Conservation (phyloP, 2,113 vertebrate genomes). For the Sander lucioperca region DNA sequence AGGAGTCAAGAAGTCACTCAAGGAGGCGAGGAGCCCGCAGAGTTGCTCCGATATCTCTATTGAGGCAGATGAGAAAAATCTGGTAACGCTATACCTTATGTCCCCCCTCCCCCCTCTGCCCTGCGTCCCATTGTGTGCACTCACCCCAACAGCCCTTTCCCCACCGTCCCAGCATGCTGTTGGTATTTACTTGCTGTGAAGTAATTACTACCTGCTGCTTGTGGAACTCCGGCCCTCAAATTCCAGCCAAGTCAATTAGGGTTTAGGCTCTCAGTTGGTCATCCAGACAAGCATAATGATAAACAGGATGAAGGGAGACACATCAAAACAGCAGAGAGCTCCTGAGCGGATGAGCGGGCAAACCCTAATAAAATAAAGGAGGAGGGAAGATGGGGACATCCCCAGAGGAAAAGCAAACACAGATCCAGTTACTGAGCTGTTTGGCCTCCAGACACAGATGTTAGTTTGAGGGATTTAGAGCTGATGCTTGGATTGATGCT, state of each 20-base stretch:
- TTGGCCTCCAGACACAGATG: slow-evolving; percentile 50
- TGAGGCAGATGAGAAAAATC: slow-evolving; percentile 74
- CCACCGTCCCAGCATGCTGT: slow-evolving; percentile 70
- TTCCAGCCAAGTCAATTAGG: slow-evolving; percentile 73
- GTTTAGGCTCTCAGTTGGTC: slow-evolving; percentile 50
- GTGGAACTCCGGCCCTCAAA: slow-evolving; percentile 68
- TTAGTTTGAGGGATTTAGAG: slow-evolving; percentile 51
- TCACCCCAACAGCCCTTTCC: slow-evolving; percentile 33
- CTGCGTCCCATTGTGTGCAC: slow-evolving; percentile 33
- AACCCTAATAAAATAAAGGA: slow-evolving; percentile 41
- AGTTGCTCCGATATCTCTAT: slow-evolving; percentile 58
- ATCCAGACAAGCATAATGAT: slow-evolving; percentile 72
- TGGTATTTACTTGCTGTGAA: slow-evolving; percentile 86
- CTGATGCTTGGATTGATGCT: slow-evolving; percentile 39
- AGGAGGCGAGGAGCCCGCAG: not conserved
- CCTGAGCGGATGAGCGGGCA: slow-evolving; percentile 54
- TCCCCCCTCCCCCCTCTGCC: not conserved
- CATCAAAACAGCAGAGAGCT: slow-evolving; percentile 66
- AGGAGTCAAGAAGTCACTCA: slow-evolving; percentile 66
- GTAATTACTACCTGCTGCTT: slow-evolving; percentile 88
- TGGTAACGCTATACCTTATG: slow-evolving; percentile 65
- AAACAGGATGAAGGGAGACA: slow-evolving; percentile 73
- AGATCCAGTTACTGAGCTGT: slow-evolving; percentile 62
- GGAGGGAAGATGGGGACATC: slow-evolving; percentile 36
- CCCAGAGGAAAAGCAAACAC: slow-evolving; percentile 70